Conservation (phyloP, 2,113 vertebrate genomes). For the Pantherophis guttatus region DNA sequence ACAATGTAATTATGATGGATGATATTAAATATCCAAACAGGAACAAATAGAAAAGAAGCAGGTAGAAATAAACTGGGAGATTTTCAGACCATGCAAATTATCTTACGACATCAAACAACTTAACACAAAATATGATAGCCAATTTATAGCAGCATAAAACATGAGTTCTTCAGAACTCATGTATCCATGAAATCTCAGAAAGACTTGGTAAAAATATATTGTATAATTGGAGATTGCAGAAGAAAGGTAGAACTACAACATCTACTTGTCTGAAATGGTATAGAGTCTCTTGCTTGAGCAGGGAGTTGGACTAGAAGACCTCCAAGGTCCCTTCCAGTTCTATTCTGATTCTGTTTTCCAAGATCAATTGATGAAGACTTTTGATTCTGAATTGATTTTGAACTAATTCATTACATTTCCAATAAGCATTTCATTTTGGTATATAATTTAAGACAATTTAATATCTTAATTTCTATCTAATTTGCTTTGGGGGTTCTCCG, state of each 20-base stretch:
- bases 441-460: background rate
- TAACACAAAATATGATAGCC: slow-evolving; percentile 1
- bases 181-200: background rate
- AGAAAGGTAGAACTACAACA: background rate
- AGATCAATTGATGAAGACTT: background rate
- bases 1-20: background rate
- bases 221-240: background rate
- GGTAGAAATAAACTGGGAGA: background rate
- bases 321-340: too few relatives aligned
- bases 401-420: background rate
- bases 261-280: too few relatives aligned
- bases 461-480: background rate
- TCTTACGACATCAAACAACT: background rate
- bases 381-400: too few relatives aligned
- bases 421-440: background rate
- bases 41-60: background rate
- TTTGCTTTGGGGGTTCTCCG: background rate
- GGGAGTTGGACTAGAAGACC: too few relatives aligned
- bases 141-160: background rate
- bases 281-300: too few relatives aligned
- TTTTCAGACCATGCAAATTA: background rate
- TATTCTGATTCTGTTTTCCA: background rate
- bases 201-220: background rate
- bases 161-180: background rate
- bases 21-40: background rate